Conservation (phyloP, 2,888 invertebrate genomes). For the Cataglyphis albicans region DNA sequence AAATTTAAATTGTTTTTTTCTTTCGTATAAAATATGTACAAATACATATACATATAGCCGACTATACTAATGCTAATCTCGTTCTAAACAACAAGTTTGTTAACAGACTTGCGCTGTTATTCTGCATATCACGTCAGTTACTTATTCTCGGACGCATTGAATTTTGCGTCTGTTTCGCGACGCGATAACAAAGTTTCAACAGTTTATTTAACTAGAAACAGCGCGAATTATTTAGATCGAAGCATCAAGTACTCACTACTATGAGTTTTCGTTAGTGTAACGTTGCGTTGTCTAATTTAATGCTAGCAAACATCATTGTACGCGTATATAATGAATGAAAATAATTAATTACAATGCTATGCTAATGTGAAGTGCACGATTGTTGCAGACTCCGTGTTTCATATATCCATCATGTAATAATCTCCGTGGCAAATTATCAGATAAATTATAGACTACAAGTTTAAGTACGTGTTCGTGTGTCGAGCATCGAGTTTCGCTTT, state of each 20-base stretch:
- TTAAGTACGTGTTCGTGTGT: background rate
- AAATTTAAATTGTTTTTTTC: background rate
- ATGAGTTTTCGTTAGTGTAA: slow-evolving; percentile 14
- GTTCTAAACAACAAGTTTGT: slow-evolving; percentile 28
- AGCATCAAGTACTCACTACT: slow-evolving; percentile 25
- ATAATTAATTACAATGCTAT: slow-evolving; percentile 45
- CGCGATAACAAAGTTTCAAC: slow-evolving; percentile 46
- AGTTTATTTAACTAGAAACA: slow-evolving; percentile 34
- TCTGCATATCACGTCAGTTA: slow-evolving; percentile 26
- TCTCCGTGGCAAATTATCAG: slow-evolving; percentile 40
- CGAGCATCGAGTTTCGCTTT: slow-evolving; percentile 10
- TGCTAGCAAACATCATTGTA: slow-evolving; percentile 47
- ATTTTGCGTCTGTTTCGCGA: slow-evolving; percentile 23
- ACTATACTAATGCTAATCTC: background rate
- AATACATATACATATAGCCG: no score
- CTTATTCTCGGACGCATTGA: slow-evolving; percentile 28
- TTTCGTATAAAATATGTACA: background rate
- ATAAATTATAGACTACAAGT: slow-evolving; percentile 32
- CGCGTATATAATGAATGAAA: slow-evolving; percentile 44
- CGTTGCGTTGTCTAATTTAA: slow-evolving; percentile 46
- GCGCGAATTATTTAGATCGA: slow-evolving; percentile 39
- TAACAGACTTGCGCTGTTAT: background rate
- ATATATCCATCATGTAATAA: slow-evolving; percentile 43
- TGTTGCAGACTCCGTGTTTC: slow-evolving; percentile 22
- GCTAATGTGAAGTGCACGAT: slow-evolving; percentile 32